Percentiles rank a stretch among this genome's conserved stretches.
phyloP scores from a whole-genome alignment of 2,888 invertebrate genomes.

The Polietes domitor region DNA sequence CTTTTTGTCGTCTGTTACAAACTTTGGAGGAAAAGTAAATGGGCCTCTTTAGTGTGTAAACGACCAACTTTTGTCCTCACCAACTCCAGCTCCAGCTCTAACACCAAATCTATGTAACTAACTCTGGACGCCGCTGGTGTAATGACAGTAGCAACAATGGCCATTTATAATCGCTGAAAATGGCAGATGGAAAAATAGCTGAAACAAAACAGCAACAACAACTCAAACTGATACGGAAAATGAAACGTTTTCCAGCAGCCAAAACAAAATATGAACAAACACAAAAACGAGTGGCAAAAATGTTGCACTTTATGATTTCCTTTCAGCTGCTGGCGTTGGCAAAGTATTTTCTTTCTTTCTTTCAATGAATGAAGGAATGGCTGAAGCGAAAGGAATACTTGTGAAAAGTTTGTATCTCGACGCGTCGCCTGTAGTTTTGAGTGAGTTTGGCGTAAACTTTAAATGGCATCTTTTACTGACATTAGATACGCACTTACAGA shows the following conservation, averaged over 20 bases:
- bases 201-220: constrained; percentile 1
- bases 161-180: constrained; percentile 59
- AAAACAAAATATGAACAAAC: constrained; percentile 18
- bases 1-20: constrained; percentile 77
- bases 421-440: constrained; percentile 7
- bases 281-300: constrained; percentile 51
- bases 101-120: neutral
- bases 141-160: constrained; percentile 51
- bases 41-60: constrained; percentile 54
- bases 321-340: constrained; percentile 41
- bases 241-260: constrained; percentile 16
- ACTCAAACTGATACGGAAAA: constrained; percentile 14
- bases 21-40: constrained; percentile 67
- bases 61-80: constrained; percentile 55
- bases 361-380: constrained; percentile 19
- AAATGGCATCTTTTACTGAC: neutral
- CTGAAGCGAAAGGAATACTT: constrained; percentile 56
- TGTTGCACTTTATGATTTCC: constrained; percentile 65
- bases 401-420: constrained; percentile 47
- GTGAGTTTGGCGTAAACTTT: neutral
- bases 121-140: constrained; percentile 35
- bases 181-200: constrained; percentile 48
- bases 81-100: neutral
- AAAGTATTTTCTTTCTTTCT: constrained; percentile 10
- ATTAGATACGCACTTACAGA: neutral